Base-by-base conservation (phyloP, 2,888 invertebrate species). In the Cordilura impudica region DNA sequence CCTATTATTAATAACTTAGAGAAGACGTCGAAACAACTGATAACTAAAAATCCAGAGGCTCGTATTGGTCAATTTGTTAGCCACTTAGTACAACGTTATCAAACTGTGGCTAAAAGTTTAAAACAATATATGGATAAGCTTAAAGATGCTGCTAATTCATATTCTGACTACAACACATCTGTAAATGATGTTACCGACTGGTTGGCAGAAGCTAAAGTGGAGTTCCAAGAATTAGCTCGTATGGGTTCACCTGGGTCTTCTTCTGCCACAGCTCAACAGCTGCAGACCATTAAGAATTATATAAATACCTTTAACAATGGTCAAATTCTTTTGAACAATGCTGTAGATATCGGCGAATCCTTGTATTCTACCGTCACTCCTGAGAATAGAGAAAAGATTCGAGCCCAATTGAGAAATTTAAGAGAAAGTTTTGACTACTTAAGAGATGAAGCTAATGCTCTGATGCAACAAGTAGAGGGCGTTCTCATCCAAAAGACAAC, bases 401-500 rank as follows among this genome's bases (percentile, higher is more conserved):
- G 98, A 81, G 93, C 94, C 56, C 96, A 98, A 86, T 89, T 98
- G 16, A 92, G 97, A 85, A 91, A 93, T 78, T 91, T 98, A 66
- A 92, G 98, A 81, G 94, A 95, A 85, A 93, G 93, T 81, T 96
- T 96, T 85, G 98, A 98, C 89, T 92, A 94, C 58, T 93, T 97
- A 53, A 93, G 95, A 4, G 97, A 96, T 88, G 94, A 95, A 88
- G 93, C 97, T 0, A 97, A 96, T 87, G 93, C 94, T 14, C 93
- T 96, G 1, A 93, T 96, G 82, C 97, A 97, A 88, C 94, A 95
- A 84, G 94, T 97, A 16, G 98, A 98, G 91, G 95, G 94, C 0
- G 94, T 95, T 43, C 92, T 98, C 79, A 95, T 97, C 87, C 96
- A 97, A 84, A 93, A 97, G 89, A 96, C 96, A 3, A 97, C 97